These are phyloP conservation scores for Holothuria scabra DNA, from an alignment of 53 echinoderm and acorn worm species.

Conservation along the genomic window DNA sequence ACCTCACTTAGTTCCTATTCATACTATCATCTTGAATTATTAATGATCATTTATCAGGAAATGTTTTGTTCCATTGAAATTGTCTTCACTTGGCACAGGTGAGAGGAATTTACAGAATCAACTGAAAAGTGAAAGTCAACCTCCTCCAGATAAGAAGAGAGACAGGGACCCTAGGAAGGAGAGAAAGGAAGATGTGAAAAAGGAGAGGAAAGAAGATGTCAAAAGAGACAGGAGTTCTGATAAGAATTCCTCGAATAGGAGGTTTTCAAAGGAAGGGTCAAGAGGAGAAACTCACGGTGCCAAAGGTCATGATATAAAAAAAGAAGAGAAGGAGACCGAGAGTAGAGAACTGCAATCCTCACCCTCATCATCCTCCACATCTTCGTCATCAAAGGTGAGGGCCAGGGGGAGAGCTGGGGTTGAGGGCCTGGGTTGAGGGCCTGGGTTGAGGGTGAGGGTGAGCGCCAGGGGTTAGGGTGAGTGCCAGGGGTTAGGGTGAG, in stretches of 20 bases:
- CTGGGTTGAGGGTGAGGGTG: too few species aligned
- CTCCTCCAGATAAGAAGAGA: constrained; percentile 47
- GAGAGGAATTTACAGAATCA: background rate
- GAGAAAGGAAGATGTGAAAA: constrained; percentile 24
- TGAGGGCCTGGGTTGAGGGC: too few species aligned
- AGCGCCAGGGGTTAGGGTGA: too few species aligned
- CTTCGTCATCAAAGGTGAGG: too few species aligned
- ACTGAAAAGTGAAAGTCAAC: constrained; percentile 7
- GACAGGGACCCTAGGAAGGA: constrained; percentile 52
- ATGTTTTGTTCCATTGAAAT: too few species aligned
- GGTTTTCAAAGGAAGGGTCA: constrained; percentile 39
- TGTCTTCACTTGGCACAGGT: background rate
- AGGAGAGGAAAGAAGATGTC: constrained; percentile 31
- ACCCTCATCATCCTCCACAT: too few species aligned
- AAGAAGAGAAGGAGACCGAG: constrained; percentile 3
- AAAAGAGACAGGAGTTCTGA: constrained; percentile 36
- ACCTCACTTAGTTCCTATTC: too few species aligned
- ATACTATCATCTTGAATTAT: too few species aligned
- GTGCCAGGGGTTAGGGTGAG: too few species aligned
- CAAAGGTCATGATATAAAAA: background rate
- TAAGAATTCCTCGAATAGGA: constrained; percentile 42
- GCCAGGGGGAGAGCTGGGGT: too few species aligned
- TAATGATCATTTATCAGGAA: too few species aligned
- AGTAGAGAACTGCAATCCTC: too few species aligned
- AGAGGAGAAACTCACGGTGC: constrained; percentile 29